Conservation (phyloP, 2,888 invertebrate species). For the Gisinianus flammeolus region DNA sequence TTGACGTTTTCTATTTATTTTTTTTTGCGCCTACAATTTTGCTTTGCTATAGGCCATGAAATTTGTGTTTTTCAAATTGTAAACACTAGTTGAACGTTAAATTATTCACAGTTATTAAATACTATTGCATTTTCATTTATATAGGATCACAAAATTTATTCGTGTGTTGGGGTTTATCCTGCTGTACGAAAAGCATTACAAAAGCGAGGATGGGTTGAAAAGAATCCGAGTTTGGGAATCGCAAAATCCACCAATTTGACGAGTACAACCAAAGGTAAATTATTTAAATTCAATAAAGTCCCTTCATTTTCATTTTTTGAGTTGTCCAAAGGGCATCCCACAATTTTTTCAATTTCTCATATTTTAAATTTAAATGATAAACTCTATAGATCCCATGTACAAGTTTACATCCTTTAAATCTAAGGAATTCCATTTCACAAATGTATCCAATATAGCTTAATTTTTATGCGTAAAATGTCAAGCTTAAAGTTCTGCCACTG, state of each 20-base stretch:
- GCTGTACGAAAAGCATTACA: conserved; percentile 72
- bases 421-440: no score
- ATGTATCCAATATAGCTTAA: no score
- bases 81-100: neutral
- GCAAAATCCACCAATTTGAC: conserved; percentile 20
- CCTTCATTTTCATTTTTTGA: neutral
- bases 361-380: no score
- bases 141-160: conserved; percentile 60
- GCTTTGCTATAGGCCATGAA: neutral
- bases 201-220: conserved; percentile 78
- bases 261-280: conserved; percentile 24
- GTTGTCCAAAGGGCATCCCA: no score
- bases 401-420: no score
- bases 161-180: conserved; percentile 72
- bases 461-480: no score
- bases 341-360: no score
- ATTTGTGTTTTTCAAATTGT: neutral
- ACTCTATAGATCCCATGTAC: no score
- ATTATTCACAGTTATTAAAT: neutral
- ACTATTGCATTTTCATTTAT: neutral
- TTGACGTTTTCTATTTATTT: no score
- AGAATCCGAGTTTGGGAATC: conserved; percentile 59
- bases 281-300: neutral
- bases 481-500: no score
- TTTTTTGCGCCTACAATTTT: no score